Percentiles rank a stretch among this genome's conserved stretches.
Conservation (phyloP, 2,888 invertebrate species). For the Abscondita cerata region DNA sequence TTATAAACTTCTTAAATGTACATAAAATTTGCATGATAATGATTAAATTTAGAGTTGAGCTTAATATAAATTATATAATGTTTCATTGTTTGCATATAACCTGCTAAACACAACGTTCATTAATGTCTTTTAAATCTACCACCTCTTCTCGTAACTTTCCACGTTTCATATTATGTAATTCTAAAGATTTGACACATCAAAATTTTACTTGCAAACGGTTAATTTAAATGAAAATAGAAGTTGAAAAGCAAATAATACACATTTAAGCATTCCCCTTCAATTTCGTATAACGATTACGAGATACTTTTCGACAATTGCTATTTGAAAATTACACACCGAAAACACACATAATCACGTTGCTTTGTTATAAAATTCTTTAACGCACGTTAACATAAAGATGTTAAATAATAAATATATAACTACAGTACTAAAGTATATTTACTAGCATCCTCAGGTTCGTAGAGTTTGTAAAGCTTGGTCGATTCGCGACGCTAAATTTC, state of each 20-base stretch:
- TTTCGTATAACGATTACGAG: conserved; percentile 30
- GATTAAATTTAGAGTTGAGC: neutral
- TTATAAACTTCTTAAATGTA: too few relatives aligned
- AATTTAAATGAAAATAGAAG: conserved; percentile 35
- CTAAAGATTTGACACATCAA: conserved; percentile 30
- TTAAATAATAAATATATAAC: conserved; percentile 23
- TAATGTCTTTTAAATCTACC: conserved; percentile 14
- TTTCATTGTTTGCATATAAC: conserved; percentile 19
- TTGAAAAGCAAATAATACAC: conserved; percentile 34
- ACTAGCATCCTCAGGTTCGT: conserved; percentile 43
- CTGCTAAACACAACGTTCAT: conserved; percentile 15
- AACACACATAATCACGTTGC: conserved; percentile 12
- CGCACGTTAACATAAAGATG: conserved; percentile 17
- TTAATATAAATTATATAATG: conserved; percentile 4
- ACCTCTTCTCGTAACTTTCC: conserved; percentile 20
- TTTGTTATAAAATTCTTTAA: conserved; percentile 17
- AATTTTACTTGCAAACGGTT: conserved; percentile 25
- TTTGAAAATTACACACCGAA: conserved; percentile 22
- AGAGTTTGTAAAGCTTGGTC: conserved; percentile 38
- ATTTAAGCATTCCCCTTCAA: conserved; percentile 35
- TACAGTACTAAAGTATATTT: conserved; percentile 42
- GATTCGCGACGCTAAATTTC: conserved; percentile 40
- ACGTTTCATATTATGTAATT: conserved; percentile 25
- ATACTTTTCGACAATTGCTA: conserved; percentile 31
- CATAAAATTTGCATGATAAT: neutral